A percentile compares a stretch with the other conserved stretches of the same genome.
phyloP scores from a whole-genome alignment of 1,140 invertebrate species.

The Drosophila sechellia region DNA sequence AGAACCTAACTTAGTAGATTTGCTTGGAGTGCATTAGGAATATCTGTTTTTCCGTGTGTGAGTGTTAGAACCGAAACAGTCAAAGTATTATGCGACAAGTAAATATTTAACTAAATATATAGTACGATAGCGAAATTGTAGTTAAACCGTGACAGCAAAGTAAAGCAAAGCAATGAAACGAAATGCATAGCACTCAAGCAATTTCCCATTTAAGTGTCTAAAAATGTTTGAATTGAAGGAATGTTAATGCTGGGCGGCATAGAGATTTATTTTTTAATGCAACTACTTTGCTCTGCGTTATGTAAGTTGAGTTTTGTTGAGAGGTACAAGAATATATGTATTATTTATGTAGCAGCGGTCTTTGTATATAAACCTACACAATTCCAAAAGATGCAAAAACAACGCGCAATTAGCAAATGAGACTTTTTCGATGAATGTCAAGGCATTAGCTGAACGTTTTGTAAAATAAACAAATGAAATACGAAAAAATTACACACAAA shows the following conservation, averaged over 20 bases:
- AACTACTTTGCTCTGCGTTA: constrained; percentile 42
- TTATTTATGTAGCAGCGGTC: constrained; percentile 45
- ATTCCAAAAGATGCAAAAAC: constrained; percentile 61
- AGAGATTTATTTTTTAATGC: constrained; percentile 21
- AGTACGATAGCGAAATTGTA: constrained; percentile 69
- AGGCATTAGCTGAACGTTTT: constrained; percentile 53
- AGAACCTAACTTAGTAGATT: constrained; percentile 64
- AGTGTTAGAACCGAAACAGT: constrained; percentile 50
- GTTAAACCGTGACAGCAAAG: constrained; percentile 44
- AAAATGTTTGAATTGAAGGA: constrained; percentile 39
- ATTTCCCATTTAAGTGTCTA: constrained; percentile 54
- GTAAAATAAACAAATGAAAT: constrained; percentile 64
- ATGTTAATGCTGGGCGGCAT: constrained; percentile 2
- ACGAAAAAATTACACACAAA: constrained; percentile 11
- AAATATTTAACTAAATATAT: constrained; percentile 48
- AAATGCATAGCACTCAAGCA: constrained; percentile 59
- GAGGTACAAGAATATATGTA: constrained; percentile 35
- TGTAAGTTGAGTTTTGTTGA: constrained; percentile 47
- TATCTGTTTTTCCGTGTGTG: constrained; percentile 29
- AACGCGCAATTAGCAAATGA: constrained; percentile 76
- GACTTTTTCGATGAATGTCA: constrained; percentile 68
- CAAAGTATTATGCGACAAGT: constrained; percentile 75
- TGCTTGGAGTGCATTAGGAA: constrained; percentile 50
- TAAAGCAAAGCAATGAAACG: constrained; percentile 51
- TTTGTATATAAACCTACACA: constrained; percentile 34